Base-by-base conservation (phyloP, 2,888 invertebrate species). In the Lordiphosa fenestrarum region DNA sequence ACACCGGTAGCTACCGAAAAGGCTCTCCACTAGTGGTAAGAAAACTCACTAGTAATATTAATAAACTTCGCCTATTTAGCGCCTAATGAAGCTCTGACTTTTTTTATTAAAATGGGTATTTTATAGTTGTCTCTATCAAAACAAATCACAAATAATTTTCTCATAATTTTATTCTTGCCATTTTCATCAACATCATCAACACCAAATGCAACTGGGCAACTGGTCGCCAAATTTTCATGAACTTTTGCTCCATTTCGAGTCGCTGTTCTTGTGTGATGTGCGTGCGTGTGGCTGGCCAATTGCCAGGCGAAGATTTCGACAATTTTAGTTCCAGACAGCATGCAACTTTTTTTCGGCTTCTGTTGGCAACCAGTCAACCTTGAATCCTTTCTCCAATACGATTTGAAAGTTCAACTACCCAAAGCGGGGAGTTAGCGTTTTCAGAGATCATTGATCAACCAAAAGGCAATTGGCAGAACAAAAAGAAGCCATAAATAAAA, bases 171-270 rank as follows among this genome's bases (percentile, higher is more conserved):
- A 3, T 10, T 21, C 51, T 21, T 19, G 13, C 36, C 39, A 33
- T 6, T 37, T 23, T 58, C 33, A 15, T 38, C 30, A 44, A 23
- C 12, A 30, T 46, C 21, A 25, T 52, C 36, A 63, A 39, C 47
- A 25, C 48, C 23, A 33, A 36, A 50, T 50, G 36, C 39, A 30
- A 30, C 23, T 23, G 5, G 5, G 15, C 7, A 13, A 58, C 40
- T 62, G 46, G 35, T 63, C 44, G 65, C 57, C 40, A 63, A 55
- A 58, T 60, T 65, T 71, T 61, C 53, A 56, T 77, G 77, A 77
- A 77, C 77, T 77, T 77, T 77, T 77, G 77, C 48, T 69, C 77
- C 85, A 77, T 85, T 85, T 77, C 66, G 66, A 72, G 69, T 63
- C 53, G 56, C 49, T 60, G 57, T 42, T 59, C 64, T 46, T 42